These are phyloP conservation scores for Drosophila parthenogenetica DNA, from an alignment of 2,888 invertebrate genomes.

Conservation along the genomic window DNA sequence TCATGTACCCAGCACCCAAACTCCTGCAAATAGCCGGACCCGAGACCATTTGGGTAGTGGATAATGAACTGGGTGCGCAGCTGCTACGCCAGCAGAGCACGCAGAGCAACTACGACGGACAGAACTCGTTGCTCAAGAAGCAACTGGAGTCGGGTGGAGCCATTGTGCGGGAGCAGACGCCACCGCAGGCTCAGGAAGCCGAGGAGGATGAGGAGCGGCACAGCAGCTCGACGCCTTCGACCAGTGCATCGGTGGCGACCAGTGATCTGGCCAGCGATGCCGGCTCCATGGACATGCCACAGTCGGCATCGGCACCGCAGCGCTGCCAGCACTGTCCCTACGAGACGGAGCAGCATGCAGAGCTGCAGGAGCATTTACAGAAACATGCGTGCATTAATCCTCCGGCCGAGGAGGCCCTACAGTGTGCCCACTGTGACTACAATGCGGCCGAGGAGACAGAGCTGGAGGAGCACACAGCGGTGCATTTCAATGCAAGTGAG, in stretches of 20 bases:
- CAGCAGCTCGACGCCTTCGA: slow-evolving; percentile 75
- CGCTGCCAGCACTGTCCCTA: slow-evolving; percentile 92
- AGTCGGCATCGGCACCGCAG: slow-evolving; percentile 53
- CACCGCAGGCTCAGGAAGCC: slow-evolving; percentile 22
- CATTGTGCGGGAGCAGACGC: slow-evolving; percentile 34
- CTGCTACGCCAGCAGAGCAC: slow-evolving; percentile 48
- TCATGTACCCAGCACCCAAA: slow-evolving; percentile 88
- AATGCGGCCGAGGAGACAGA: slow-evolving; percentile 91
- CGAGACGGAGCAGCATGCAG: slow-evolving; percentile 90
- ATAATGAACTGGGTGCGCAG: slow-evolving; percentile 75
- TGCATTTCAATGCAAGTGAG: slow-evolving; percentile 88
- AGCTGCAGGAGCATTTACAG: slow-evolving; percentile 90
- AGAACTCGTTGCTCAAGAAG: slow-evolving; percentile 82
- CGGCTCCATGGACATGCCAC: slow-evolving; percentile 25
- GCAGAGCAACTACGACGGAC: slow-evolving; percentile 56
- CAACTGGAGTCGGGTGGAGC: slow-evolving; percentile 77
- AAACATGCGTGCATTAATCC: slow-evolving; percentile 89
- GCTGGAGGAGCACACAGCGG: slow-evolving; percentile 91
- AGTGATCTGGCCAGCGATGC: slow-evolving; percentile 77
- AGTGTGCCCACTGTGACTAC: slow-evolving; percentile 93
- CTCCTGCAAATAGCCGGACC: slow-evolving; percentile 85
- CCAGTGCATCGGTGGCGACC: slow-evolving; percentile 80
- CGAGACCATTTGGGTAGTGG: slow-evolving; percentile 84
- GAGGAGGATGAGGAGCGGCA: slow-evolving; percentile 72
- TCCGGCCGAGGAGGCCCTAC: slow-evolving; percentile 86